phyloP scores from a whole-genome alignment of 2,113 vertebrate species.

The Corythornis vintsioides region DNA sequence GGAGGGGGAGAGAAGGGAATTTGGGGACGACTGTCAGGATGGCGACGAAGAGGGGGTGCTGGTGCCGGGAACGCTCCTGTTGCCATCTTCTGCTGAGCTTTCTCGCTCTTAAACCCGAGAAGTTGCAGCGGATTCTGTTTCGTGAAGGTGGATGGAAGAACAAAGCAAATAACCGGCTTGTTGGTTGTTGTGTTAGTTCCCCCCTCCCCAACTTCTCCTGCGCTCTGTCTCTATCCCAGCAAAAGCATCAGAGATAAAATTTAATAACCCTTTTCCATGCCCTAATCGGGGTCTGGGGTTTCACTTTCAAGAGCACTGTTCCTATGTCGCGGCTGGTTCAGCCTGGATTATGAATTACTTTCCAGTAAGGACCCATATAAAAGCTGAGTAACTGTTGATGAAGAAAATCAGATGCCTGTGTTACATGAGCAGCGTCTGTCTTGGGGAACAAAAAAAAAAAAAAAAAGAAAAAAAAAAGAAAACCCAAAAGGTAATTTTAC shows the following conservation, averaged over 20 bases:
- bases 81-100: not conserved
- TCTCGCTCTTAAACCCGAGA: not conserved
- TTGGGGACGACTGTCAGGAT: not conserved
- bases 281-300: not conserved
- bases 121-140: not conserved
- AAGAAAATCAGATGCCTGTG: not conserved
- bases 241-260: not conserved
- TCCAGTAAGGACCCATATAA: not conserved
- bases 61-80: not conserved
- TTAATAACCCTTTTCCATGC: not conserved
- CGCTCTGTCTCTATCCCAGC: not conserved
- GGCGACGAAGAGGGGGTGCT: not conserved
- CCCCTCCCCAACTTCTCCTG: not conserved
- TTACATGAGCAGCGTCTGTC: not conserved
- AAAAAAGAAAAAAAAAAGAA: not conserved
- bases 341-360: not conserved
- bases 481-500: not conserved
- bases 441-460: too few species aligned
- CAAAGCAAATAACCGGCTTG: not conserved
- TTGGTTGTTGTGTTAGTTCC: not conserved
- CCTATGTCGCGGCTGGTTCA: not conserved
- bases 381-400: not conserved
- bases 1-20: not conserved
- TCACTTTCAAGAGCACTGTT: not conserved
- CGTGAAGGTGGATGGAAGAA: not conserved